These are phyloP conservation scores for Erythrolamprus reginae DNA, from an alignment of 2,113 vertebrate genomes.

Conservation along the genomic window DNA sequence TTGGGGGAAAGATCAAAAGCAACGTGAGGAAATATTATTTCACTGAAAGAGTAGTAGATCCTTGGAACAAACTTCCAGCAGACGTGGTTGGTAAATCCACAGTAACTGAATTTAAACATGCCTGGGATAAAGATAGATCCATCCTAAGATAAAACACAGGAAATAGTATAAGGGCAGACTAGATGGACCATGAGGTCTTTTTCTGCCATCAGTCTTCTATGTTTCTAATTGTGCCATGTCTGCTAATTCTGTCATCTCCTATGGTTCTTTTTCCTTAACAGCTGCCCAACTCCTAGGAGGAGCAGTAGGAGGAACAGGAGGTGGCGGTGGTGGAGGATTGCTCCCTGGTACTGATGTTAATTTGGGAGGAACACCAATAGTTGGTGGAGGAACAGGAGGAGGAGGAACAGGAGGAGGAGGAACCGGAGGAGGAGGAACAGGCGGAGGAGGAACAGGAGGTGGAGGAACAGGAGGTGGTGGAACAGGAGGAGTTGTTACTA, in stretches of 20 bases:
- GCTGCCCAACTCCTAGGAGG: background rate
- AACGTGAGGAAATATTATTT: too few species aligned
- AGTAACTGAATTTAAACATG: too few species aligned
- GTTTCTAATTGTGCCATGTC: background rate
- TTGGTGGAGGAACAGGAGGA: background rate
- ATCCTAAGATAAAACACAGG: too few species aligned
- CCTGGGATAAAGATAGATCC: too few species aligned
- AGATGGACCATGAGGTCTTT: too few species aligned
- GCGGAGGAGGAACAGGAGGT: background rate
- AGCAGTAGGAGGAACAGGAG: background rate
- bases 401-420: background rate
- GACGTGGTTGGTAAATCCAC: too few species aligned
- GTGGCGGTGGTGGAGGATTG: background rate
- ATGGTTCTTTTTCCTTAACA: background rate
- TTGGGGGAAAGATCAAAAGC: too few species aligned
- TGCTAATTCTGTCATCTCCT: background rate
- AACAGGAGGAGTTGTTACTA: background rate
- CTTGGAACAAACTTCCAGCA: too few species aligned
- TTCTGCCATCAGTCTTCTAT: too few species aligned
- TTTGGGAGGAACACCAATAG: background rate
- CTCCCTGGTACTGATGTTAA: rapidly evolving
- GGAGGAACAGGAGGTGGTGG: background rate
- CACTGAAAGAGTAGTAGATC: too few species aligned
- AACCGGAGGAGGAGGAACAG: background rate
- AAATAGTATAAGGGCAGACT: too few species aligned